Conservation (phyloP, 2,797 vertebrate species). For the Chiloscyllium punctatum region DNA sequence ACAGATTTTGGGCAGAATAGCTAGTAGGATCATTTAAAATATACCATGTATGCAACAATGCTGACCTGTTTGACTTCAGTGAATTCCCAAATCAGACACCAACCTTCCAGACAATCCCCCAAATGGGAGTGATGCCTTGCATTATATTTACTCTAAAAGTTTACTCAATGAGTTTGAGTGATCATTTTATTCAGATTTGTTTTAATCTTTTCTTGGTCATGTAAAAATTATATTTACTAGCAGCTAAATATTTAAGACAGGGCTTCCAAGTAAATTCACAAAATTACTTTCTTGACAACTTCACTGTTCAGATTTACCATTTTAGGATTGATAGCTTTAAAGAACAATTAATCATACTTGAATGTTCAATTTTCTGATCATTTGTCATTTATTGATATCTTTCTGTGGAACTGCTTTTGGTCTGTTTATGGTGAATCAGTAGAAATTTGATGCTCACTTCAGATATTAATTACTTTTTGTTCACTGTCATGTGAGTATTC, state of each 20-base stretch:
- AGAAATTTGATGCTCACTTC: neutral
- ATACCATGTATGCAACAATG: neutral
- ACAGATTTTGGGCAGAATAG: too few relatives aligned
- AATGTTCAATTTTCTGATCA: neutral
- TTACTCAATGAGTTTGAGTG: neutral
- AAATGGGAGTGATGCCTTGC: neutral
- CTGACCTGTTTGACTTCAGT: neutral
- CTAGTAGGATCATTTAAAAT: neutral
- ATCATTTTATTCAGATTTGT: neutral
- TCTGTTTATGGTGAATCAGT: neutral
- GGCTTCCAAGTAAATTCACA: neutral
- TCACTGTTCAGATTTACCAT: neutral
- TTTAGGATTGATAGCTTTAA: neutral
- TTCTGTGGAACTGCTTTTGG: neutral
- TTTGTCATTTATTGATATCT: neutral
- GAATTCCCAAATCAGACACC: neutral
- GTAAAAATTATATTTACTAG: neutral
- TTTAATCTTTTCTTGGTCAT: neutral
- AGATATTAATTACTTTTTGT: neutral
- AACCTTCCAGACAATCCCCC: neutral
- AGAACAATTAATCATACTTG: neutral
- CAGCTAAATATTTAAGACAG: neutral
- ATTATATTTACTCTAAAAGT: neutral
- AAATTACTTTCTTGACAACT: neutral
- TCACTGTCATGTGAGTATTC: neutral